Base-by-base conservation (phyloP, 2,797 vertebrate species). In the Bovichtus variegatus region DNA sequence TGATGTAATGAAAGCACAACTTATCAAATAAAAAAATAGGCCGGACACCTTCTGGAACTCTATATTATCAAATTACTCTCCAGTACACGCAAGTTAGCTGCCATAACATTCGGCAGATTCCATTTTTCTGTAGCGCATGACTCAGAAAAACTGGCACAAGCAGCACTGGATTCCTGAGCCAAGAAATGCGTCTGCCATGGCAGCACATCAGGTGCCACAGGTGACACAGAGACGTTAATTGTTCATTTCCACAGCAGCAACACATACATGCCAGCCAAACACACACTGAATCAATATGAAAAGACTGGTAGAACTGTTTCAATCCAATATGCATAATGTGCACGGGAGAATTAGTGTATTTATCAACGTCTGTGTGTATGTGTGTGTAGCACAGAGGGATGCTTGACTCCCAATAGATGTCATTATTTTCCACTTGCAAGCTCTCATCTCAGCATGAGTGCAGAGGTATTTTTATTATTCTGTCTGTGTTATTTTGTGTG, bases 391-490 rank as follows among this genome's bases (percentile, higher is more conserved):
- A 46, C 54, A 58, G 71, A 78, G 68, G 59, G 71, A 71, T 78
- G 80, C 66, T 80, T 40, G 78, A 86, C 79, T 92, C 91, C 91
- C 87, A 85, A 72, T 80, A 91, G 92, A 90, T 90, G 84, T 88
- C 83, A 92, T 92, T 92, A 92, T 92, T 84, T 90, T 87, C 76
- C 71, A 87, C 83, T 88, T 75, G 74, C 78, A 79, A 53, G 76
- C 80, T 82, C 87, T 88, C 81, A 85, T 89, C 89, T 78, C 82
- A 87, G 80, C 71, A 41, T 78, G 85, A 83, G 67, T 59, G 80
- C 81, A 49, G 85, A 84, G 74, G 76, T 83, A 83, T 86, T 91
- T 89, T 86, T 88, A 84, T 87, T 90, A 88, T 93, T 91, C 85
- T 46, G 57, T 89, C 76, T 86, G 78, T 76, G 79, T 74, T 80